Base-by-base conservation (phyloP, 1,140 invertebrate genomes). In the Diabrotica undecimpunctata region DNA sequence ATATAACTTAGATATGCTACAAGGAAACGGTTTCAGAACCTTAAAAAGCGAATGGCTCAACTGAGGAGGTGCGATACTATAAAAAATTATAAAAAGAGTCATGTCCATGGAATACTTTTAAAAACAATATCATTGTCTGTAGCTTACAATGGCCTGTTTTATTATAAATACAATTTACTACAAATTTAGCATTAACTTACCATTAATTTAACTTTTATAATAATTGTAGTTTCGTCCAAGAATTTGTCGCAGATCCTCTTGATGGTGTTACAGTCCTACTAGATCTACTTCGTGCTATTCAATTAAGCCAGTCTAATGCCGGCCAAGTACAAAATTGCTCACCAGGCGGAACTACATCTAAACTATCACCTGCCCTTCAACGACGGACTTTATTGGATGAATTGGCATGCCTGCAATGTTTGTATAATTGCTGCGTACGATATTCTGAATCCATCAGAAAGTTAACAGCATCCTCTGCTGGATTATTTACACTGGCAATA, bases 321-420 rank as follows among this genome's bases (percentile, higher is more conserved):
- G 66, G 61, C 11, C 59, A 70, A n/a, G 54, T 64, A 52, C 65
- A 67, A 38, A 62, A 60, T 4, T 62, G 65, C 36, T 54, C 77
- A 25, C 79, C 81, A 5, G 76, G 78, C 0, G 68, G 71, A 59
- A 80, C 80, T 61, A 80, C 81, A 14, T 80, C 81, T 10, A 82
- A 84, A 11, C 76, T 81, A 75, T 81, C 86, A 0, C 86, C 85
- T 11, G 82, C 83, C 37, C 81, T 86, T 14, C 82, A 86, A 69
- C 78, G 88, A 8, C 83, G 90, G 63, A 88, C 91, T 4, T 83
- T 95, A 53, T 81, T 94, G 14, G 93, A 96, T 78, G 94, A 96
- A 78, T 83, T 95, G 53, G 90, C 93, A 61, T 95, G 93, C 79
- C 83, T 97, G 76, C 89, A 95, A 79, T 96, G 94, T 74, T 79